Percentiles rank a stretch among this genome's conserved stretches.
Evolutionary conservation across 2,113 vertebrate genomes (phyloP).

Genomic region (Manacus vitellinus): DNA sequence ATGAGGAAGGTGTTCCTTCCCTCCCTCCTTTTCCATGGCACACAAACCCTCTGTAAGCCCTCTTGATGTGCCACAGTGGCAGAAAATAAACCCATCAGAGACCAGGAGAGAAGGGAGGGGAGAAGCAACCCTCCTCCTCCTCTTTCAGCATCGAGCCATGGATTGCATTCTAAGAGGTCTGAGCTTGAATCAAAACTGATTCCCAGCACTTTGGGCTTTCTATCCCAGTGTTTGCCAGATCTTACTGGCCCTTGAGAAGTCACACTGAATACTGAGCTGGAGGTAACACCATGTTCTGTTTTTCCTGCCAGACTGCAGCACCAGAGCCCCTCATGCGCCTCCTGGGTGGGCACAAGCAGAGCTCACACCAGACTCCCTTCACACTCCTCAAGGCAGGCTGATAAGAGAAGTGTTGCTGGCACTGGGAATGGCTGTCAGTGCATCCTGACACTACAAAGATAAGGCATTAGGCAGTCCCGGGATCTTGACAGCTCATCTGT

Average conservation of each 20-base stretch:
- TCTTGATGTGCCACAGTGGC: background rate
- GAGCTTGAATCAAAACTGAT: background rate
- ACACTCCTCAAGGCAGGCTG: background rate
- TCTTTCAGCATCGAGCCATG: background rate
- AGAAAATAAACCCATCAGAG: background rate
- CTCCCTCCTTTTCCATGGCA: background rate
- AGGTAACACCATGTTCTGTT: background rate
- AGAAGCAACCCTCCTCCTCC: background rate
- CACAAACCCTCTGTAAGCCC: background rate
- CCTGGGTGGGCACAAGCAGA: background rate
- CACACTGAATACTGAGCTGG: background rate
- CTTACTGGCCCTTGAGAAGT: background rate
- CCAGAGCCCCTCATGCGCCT: background rate
- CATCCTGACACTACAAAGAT: background rate
- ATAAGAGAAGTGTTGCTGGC: background rate
- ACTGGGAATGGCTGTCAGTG: background rate
- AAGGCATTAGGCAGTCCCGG: fast-evolving
- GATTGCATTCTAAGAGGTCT: background rate
- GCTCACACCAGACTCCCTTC: background rate
- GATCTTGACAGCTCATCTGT: background rate
- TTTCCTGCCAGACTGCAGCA: background rate
- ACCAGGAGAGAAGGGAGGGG: background rate
- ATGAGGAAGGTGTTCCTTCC: background rate
- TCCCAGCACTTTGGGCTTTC: background rate
- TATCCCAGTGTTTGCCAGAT: background rate